Conservation (phyloP, 2,888 invertebrate species). For the Alloscopus bannaensis region DNA sequence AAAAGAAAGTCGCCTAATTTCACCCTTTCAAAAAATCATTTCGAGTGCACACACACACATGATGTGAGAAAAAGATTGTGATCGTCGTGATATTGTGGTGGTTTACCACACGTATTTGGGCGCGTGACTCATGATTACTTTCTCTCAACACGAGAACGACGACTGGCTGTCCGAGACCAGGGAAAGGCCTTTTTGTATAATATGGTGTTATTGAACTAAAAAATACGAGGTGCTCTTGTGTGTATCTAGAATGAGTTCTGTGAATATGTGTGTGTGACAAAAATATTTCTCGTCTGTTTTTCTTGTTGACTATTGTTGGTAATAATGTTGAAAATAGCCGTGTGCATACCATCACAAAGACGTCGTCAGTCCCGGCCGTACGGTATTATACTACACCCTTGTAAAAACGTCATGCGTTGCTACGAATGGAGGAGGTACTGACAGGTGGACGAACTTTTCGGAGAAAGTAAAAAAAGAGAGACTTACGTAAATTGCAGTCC, state of each 20-base stretch:
- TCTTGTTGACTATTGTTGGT: neutral
- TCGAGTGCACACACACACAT: neutral
- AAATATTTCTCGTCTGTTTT: neutral
- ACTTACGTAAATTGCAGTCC: no score
- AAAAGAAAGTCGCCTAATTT: neutral
- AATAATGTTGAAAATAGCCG: neutral
- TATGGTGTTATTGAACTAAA: neutral
- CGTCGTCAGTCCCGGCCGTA: slow-evolving; percentile 2
- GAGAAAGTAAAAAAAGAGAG: no score
- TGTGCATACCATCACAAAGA: neutral
- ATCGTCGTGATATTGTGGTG: no score
- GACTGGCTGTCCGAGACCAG: no score
- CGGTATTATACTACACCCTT: no score
- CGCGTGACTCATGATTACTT: no score
- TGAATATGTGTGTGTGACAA: no score
- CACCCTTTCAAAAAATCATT: neutral
- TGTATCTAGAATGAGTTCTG: no score
- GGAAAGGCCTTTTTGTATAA: neutral
- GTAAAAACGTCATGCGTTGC: neutral
- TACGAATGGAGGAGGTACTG: neutral
- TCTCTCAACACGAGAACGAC: no score
- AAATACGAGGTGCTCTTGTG: neutral
- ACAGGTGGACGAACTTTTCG: slow-evolving; percentile 17
- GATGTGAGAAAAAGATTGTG: neutral
- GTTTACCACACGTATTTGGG: no score